Percentiles rank a stretch among this genome's conserved stretches.
Evolutionary conservation across 2,113 vertebrate species (phyloP).

Genomic region (Callopanchax toddi): DNA sequence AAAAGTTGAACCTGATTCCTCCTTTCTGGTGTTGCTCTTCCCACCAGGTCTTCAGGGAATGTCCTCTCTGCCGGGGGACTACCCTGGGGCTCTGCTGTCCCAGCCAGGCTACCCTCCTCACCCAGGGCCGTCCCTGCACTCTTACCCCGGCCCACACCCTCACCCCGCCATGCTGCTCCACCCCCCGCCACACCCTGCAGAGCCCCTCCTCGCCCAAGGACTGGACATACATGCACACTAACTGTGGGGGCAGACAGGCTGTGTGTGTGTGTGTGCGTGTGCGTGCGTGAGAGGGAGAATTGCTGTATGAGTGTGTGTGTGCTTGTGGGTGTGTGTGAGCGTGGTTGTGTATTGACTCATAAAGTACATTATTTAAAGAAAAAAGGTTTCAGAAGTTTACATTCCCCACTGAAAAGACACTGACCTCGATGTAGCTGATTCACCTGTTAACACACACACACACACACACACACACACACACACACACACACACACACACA

Average conservation of each 20-base stretch:
- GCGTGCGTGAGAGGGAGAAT: conserved; percentile 1
- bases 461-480: conserved; percentile 28
- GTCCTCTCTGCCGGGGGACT: conserved; percentile 78
- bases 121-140: conserved; percentile 77
- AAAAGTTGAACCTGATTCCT: background rate
- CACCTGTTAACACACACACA: conserved; percentile 32
- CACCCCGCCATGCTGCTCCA: conserved; percentile 81
- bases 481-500: conserved; percentile 35
- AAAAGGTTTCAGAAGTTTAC: conserved; percentile 71
- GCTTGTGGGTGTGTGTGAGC: background rate
- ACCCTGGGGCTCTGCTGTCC: conserved; percentile 75
- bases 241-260: conserved; percentile 30
- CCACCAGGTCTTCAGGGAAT: conserved; percentile 82
- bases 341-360: conserved; percentile 43
- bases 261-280: background rate
- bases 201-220: conserved; percentile 79
- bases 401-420: conserved; percentile 70
- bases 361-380: conserved; percentile 66
- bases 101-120: conserved; percentile 79
- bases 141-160: conserved; percentile 77
- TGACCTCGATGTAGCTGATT: conserved; percentile 66
- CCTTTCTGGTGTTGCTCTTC: background rate
- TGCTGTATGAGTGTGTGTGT: conserved; percentile 27
- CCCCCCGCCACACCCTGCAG: conserved; percentile 78
- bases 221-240: conserved; percentile 85